Percentiles rank a stretch among this genome's conserved stretches.
Conservation (phyloP, 1,140 invertebrate genomes). For the Sitodiplosis mosellana region DNA sequence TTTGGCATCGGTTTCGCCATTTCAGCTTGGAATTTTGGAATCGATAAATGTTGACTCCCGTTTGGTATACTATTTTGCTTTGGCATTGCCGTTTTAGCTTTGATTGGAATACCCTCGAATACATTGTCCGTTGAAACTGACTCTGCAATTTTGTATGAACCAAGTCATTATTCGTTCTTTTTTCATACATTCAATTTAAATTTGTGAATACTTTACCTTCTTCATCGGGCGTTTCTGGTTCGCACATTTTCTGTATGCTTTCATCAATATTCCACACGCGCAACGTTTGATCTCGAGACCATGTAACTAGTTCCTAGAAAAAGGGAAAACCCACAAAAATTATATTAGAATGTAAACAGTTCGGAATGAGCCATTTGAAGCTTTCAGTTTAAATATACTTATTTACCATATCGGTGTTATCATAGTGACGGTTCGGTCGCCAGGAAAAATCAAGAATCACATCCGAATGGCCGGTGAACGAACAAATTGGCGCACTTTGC, state of each 20-base stretch:
- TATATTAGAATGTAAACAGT: too few relatives aligned
- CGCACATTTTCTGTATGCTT: slow-evolving; percentile 53
- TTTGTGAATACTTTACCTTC: slow-evolving; percentile 12
- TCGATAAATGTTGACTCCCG: background rate
- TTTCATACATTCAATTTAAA: background rate
- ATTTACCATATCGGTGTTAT: background rate
- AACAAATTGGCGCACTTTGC: slow-evolving; percentile 52
- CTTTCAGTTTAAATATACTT: slow-evolving; percentile 22
- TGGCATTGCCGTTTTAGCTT: background rate
- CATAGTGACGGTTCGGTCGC: slow-evolving; percentile 37
- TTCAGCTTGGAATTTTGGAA: background rate
- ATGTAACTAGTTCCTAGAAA: slow-evolving; percentile 82
- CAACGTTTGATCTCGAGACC: slow-evolving; percentile 85
- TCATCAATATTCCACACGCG: slow-evolving; percentile 79
- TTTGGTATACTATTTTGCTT: background rate
- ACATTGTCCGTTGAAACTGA: background rate
- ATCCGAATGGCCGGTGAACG: slow-evolving; percentile 82
- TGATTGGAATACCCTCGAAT: background rate
- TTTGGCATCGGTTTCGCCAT: slow-evolving; percentile 23
- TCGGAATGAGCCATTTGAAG: too few relatives aligned
- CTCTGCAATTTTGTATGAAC: background rate
- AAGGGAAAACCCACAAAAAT: too few relatives aligned
- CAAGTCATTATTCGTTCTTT: background rate
- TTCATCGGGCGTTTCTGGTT: slow-evolving; percentile 26
- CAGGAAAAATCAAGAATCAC: slow-evolving; percentile 90